These are phyloP conservation scores for Drosophila mayaguana DNA, from an alignment of 2,888 invertebrate genomes.

Conservation along the genomic window DNA sequence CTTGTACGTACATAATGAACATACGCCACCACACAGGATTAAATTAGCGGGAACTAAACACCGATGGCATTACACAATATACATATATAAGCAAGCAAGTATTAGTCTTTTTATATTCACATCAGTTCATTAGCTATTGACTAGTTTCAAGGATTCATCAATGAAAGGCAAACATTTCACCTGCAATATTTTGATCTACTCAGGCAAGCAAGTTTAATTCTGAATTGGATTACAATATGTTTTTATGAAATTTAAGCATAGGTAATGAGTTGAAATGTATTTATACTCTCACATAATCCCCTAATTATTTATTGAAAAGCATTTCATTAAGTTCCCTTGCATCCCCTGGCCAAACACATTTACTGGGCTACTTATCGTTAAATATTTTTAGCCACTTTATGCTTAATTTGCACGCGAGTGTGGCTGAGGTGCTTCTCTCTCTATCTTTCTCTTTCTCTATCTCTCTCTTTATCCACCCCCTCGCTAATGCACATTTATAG, in stretches of 20 bases:
- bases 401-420: neutral
- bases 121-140: neutral
- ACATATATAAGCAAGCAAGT: too few species aligned
- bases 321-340: neutral
- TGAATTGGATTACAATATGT: neutral
- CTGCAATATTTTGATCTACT: neutral
- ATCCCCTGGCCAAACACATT: neutral
- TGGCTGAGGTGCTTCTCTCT: too few species aligned
- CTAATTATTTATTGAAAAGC: neutral
- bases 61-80: neutral
- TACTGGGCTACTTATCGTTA: neutral
- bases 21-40: conserved; percentile 17
- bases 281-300: neutral
- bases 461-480: neutral
- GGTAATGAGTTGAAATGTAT: neutral
- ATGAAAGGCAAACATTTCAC: neutral
- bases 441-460: neutral
- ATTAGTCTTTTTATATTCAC: neutral
- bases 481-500: neutral
- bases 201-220: neutral
- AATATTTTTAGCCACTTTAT: neutral
- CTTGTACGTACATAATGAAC: conserved; percentile 31
- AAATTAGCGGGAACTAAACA: neutral
- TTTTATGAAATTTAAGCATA: neutral
- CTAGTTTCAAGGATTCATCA: neutral